Percentiles rank a stretch among this genome's conserved stretches.
These are phyloP conservation scores for Athalia cordata DNA, from an alignment of 2,888 invertebrate species.

Conservation along the genomic window DNA sequence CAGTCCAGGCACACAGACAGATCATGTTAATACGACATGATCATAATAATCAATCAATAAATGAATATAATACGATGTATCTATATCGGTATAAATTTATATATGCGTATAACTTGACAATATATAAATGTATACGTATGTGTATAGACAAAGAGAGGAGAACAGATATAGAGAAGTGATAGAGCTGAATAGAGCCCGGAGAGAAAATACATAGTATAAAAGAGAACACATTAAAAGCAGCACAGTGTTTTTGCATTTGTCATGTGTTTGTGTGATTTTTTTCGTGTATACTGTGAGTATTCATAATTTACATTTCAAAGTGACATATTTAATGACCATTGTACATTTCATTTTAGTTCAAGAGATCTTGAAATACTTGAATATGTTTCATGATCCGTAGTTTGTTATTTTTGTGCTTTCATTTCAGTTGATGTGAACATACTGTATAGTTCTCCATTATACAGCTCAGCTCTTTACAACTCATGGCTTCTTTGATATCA, in stretches of 20 bases:
- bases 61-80: slow-evolving; percentile 58
- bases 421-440: background rate
- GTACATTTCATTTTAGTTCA: slow-evolving; percentile 20
- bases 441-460: background rate
- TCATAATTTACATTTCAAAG: slow-evolving; percentile 7
- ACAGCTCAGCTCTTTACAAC: background rate
- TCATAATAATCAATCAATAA: slow-evolving; percentile 55
- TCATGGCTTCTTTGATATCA: background rate
- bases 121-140: slow-evolving; percentile 55
- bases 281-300: slow-evolving; percentile 12
- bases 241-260: slow-evolving; percentile 70
- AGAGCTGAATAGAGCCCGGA: slow-evolving; percentile 45
- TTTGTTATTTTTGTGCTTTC: slow-evolving; percentile 16
- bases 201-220: slow-evolving; percentile 56
- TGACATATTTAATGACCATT: slow-evolving; percentile 2
- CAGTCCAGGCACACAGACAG: slow-evolving; percentile 73
- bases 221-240: slow-evolving; percentile 72
- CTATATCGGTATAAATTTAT: slow-evolving; percentile 50
- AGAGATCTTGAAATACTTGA: slow-evolving; percentile 14
- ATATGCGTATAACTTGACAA: slow-evolving; percentile 52
- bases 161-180: slow-evolving; percentile 44
- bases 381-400: no score
- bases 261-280: slow-evolving; percentile 58
- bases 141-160: slow-evolving; percentile 52
- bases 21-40: slow-evolving; percentile 62